Conservation (phyloP, 2,888 invertebrate species). For the Pocota personata region DNA sequence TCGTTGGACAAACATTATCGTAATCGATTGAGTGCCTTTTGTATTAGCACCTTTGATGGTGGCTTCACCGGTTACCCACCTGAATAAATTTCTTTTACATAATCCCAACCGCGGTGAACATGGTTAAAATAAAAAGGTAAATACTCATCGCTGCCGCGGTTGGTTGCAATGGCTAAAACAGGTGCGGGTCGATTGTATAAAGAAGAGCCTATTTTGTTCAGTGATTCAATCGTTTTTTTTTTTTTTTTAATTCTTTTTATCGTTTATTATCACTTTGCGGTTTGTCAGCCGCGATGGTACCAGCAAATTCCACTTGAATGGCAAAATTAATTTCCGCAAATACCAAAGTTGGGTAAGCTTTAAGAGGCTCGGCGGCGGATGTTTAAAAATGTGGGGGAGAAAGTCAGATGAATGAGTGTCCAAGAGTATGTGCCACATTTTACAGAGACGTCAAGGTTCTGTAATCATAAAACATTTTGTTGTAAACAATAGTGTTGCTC, state of each 20-base stretch:
- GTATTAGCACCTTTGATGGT: conserved; percentile 73
- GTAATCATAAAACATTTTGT: conserved; percentile 39
- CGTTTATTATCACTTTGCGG: conserved; percentile 40
- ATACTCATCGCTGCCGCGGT: conserved; percentile 3
- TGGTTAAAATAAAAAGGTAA: conserved; percentile 10
- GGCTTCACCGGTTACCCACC: conserved; percentile 66
- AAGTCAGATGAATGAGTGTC: not conserved
- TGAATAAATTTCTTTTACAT: conserved; percentile 73
- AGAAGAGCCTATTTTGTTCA: conserved; percentile 30
- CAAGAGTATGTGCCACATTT: conserved; percentile 46
- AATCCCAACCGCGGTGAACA: conserved; percentile 42
- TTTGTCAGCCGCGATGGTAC: conserved; percentile 15
- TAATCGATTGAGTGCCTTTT: conserved; percentile 74
- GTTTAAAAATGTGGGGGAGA: conserved; percentile 12
- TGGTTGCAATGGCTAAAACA: conserved; percentile 14
- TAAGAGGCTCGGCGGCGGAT: conserved; percentile 16
- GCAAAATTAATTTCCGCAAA: conserved; percentile 46
- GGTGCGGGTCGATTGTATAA: conserved; percentile 42
- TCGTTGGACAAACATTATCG: conserved; percentile 70
- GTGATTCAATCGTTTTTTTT: conserved; percentile 40
- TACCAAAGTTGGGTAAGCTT: not conserved
- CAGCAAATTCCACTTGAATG: conserved; percentile 47
- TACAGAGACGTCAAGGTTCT: conserved; percentile 47
- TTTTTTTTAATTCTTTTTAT: conserved; percentile 36
- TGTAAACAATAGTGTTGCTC: conserved; percentile 56